phyloP scores from a whole-genome alignment of 1,140 invertebrate species.

The Neoseiulus cucumeris region DNA sequence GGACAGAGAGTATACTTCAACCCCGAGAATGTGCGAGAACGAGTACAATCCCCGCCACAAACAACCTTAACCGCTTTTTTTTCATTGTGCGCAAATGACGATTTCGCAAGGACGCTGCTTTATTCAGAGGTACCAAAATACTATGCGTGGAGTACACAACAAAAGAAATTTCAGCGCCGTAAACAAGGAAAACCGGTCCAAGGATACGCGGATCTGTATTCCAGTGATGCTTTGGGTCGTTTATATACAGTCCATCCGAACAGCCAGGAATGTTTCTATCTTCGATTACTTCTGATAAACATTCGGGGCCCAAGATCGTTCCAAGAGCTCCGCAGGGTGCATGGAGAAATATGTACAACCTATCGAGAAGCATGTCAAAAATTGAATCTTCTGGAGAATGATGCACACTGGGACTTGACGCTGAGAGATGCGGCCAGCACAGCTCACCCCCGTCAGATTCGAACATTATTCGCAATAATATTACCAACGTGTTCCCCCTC shows the following conservation, averaged over 20 bases:
- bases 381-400: conserved; percentile 26
- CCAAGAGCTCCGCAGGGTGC: conserved; percentile 18
- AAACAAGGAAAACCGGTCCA: conserved; percentile 16
- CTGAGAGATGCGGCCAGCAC: conserved; percentile 19
- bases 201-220: conserved; percentile 19
- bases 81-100: too few species aligned
- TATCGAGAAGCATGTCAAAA: conserved; percentile 21
- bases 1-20: conserved; percentile 18
- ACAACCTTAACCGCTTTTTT: not conserved
- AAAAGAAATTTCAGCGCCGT: conserved; percentile 11
- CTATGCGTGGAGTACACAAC: conserved; percentile 13
- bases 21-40: conserved; percentile 7
- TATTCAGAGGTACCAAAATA: conserved; percentile 16
- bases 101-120: not conserved
- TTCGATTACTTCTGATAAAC: conserved; percentile 22
- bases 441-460: conserved; percentile 23
- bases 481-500: too few species aligned
- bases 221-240: conserved; percentile 20
- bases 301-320: conserved; percentile 21
- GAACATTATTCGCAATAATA: conserved; percentile 22
- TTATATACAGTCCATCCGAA: conserved; percentile 27
- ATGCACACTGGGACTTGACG: conserved; percentile 22
- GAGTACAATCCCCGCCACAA: conserved; percentile 7
- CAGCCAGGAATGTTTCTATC: conserved; percentile 23
- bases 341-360: conserved; percentile 17